Base-by-base conservation (phyloP, 1,140 invertebrate genomes). In the Carcinoscorpius rotundicauda region DNA sequence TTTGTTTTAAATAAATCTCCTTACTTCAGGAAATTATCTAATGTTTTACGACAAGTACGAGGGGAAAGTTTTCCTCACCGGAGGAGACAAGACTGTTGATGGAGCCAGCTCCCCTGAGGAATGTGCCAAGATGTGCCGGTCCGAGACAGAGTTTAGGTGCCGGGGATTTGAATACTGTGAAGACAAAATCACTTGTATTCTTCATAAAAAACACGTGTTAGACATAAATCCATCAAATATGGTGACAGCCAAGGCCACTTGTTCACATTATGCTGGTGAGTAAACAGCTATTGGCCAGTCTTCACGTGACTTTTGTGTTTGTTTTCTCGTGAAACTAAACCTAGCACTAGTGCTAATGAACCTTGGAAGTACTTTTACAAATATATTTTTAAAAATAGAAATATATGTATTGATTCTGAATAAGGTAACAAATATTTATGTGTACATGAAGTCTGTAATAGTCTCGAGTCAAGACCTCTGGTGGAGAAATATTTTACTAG, bases 111-210 rank as follows among this genome's bases (percentile, higher is more conserved):
- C 55, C 4, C 51, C 51, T 4, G 63, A 67, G 10, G 63, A 64
- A 10, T 67, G 66, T 51, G 66, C 66, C n/a, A 67, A 59, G 56
- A 49, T 10, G 8, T 67, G 66, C 49, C 59, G 57, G 1, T 48
- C 58, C 53, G 63, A 61, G 9, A 59, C 9, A 8, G 53, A 58
- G 10, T 52, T 67, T 10, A 29, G 4, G 8, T 67, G 66, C 55
- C 49, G 66, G 10, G 66, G 66, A 4, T 67, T 67, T 61, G 66
- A 67, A 3, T 67, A 55, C 51, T 67, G 66, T 48, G 11, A 51
- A 9, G n/a, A 53, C 4, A 29, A 10, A 0, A 64, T 62, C 49
- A 64, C 48, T 3, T 67, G 66, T 8, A 52, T 58, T 4, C 48
- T 67, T 8, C 66, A 67, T 10, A 56, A 63, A 8, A 67, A 62